Conservation (phyloP, 1,140 invertebrate species). For the Orchestia grillus region DNA sequence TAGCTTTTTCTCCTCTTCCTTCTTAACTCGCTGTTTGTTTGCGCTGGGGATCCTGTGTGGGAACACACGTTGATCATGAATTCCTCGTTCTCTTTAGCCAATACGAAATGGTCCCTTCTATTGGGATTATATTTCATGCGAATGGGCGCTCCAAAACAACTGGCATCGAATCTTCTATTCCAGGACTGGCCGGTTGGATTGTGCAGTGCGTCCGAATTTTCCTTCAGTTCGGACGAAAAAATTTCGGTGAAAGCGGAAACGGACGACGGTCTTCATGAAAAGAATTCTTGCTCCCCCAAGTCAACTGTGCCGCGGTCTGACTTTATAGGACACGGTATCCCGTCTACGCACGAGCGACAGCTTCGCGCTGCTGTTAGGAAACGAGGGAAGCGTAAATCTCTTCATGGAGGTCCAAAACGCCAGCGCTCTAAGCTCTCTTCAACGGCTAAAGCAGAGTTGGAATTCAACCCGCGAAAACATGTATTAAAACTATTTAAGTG, state of each 20-base stretch:
- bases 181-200: not conserved
- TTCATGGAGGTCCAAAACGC: not conserved
- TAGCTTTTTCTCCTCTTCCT: too few relatives aligned
- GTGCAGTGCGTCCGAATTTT: not conserved
- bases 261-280: not conserved
- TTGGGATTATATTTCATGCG: too few relatives aligned
- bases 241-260: not conserved
- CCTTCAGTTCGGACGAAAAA: not conserved
- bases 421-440: not conserved
- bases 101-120: too few relatives aligned
- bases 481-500: not conserved
- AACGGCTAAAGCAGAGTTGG: not conserved
- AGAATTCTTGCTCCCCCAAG: not conserved
- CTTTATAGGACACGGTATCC: not conserved
- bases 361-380: not conserved
- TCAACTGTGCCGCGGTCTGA: not conserved
- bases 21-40: too few relatives aligned
- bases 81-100: too few relatives aligned
- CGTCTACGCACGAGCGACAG: not conserved
- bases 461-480: not conserved
- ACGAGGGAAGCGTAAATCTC: not conserved
- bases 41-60: too few relatives aligned
- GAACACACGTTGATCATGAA: too few relatives aligned
- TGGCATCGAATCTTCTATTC: not conserved
- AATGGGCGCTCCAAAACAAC: too few relatives aligned